These are phyloP conservation scores for Monoplex corrugatus DNA, from an alignment of 2,888 invertebrate species.

Conservation along the genomic window DNA sequence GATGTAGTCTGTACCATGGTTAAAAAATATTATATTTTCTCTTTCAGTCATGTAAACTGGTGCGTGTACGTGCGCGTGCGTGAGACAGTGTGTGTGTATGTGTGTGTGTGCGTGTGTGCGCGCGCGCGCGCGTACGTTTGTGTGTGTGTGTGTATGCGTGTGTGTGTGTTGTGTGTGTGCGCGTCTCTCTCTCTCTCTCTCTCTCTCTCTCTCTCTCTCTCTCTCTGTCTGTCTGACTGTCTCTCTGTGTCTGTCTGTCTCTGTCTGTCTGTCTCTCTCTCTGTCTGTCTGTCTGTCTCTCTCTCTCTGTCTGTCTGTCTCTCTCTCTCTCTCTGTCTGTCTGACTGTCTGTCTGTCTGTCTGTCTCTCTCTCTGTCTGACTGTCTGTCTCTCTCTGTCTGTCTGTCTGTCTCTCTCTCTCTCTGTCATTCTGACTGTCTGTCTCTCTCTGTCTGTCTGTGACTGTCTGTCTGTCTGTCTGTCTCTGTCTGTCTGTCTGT, in stretches of 20 bases:
- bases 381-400: not conserved
- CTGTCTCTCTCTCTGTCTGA: conserved; percentile 6
- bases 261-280: not conserved
- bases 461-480: not conserved
- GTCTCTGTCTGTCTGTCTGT: conserved; percentile 20
- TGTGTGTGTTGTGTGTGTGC: no score
- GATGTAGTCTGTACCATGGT: no score
- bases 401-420: not conserved
- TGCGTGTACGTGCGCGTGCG: no score
- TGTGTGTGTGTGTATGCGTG: no score
- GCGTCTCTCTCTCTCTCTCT: not conserved
- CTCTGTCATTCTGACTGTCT: not conserved
- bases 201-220: conserved; percentile 8
- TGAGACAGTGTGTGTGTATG: no score
- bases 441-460: not conserved
- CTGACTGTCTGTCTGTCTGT: not conserved
- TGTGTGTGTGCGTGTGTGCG: no score
- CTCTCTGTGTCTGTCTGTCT: not conserved
- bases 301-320: not conserved
- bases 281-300: not conserved
- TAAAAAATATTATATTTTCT: no score
- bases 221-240: not conserved
- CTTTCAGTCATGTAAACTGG: no score
- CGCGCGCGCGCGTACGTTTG: no score
- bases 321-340: not conserved